These are phyloP conservation scores for Epistrophe eligans DNA, from an alignment of 2,888 invertebrate species.

Conservation along the genomic window DNA sequence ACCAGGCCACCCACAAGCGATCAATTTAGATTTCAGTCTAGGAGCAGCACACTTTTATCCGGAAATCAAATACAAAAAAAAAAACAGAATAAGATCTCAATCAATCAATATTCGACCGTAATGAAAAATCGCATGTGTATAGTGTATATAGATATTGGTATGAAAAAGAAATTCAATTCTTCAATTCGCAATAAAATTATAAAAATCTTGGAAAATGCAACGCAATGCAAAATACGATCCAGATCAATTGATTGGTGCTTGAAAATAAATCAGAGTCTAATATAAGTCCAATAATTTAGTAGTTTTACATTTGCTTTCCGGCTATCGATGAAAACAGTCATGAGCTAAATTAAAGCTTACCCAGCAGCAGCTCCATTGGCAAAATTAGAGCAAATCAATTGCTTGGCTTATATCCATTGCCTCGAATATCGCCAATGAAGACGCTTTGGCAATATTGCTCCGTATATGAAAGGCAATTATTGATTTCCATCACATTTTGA, in stretches of 20 bases:
- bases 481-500: too few relatives aligned
- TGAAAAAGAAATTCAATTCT: slow-evolving; percentile 34
- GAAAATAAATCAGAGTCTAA: too few relatives aligned
- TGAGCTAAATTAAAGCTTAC: too few relatives aligned
- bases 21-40: slow-evolving; percentile 57
- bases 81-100: neutral
- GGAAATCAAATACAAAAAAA: slow-evolving; percentile 41
- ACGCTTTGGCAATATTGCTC: too few relatives aligned
- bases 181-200: slow-evolving; percentile 47
- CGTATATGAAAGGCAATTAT: too few relatives aligned
- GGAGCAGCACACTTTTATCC: slow-evolving; percentile 52
- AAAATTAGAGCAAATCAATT: too few relatives aligned
- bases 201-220: slow-evolving; percentile 8
- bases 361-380: too few relatives aligned
- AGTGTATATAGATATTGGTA: neutral
- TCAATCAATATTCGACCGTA: slow-evolving; percentile 23
- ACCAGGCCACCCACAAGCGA: slow-evolving; percentile 20
- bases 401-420: too few relatives aligned
- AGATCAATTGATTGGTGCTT: neutral
- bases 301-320: too few relatives aligned
- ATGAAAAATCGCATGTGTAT: slow-evolving; percentile 25
- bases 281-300: too few relatives aligned
- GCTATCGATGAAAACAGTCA: too few relatives aligned
- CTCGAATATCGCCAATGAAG: too few relatives aligned
- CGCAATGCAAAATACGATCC: neutral